Conservation (phyloP, 2,113 vertebrate species). For the Cynoglossus semilaevis region DNA sequence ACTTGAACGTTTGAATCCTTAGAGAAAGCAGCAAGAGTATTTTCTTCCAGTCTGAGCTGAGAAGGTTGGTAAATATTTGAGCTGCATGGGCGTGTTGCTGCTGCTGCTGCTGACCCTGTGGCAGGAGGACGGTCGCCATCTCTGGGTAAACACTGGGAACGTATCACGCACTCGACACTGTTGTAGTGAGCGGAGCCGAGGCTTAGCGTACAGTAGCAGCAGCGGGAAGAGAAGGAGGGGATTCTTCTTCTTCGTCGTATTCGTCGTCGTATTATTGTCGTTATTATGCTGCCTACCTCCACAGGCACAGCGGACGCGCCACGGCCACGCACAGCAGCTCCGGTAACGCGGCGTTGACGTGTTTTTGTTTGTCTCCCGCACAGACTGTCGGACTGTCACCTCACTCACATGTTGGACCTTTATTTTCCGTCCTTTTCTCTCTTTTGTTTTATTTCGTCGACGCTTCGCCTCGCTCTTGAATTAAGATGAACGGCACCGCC, state of each 20-base stretch:
- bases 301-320: slow-evolving; percentile 31
- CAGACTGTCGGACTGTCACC: slow-evolving; percentile 42
- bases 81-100: slow-evolving; percentile 20
- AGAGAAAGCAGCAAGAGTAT: neutral
- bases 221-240: neutral
- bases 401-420: slow-evolving; percentile 36
- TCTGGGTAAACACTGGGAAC: slow-evolving; percentile 59
- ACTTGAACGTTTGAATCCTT: no score
- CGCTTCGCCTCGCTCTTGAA: slow-evolving; percentile 6
- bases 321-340: slow-evolving; percentile 44
- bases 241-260: no score
- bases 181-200: slow-evolving; percentile 25
- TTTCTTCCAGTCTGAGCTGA: slow-evolving; percentile 10
- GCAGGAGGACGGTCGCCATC: slow-evolving; percentile 66
- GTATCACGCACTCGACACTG: slow-evolving; percentile 52
- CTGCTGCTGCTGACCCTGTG: slow-evolving; percentile 37
- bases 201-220: neutral
- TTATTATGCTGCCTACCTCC: slow-evolving; percentile 52
- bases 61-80: slow-evolving; percentile 6
- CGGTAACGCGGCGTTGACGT: slow-evolving; percentile 47
- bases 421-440: neutral
- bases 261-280: neutral
- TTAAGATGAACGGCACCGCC: neutral
- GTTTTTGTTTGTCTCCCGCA: slow-evolving; percentile 47
- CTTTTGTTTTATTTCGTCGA: slow-evolving; percentile 23